phyloP scores from a whole-genome alignment of 2,113 vertebrate species.

The Bostrychus sinensis region DNA sequence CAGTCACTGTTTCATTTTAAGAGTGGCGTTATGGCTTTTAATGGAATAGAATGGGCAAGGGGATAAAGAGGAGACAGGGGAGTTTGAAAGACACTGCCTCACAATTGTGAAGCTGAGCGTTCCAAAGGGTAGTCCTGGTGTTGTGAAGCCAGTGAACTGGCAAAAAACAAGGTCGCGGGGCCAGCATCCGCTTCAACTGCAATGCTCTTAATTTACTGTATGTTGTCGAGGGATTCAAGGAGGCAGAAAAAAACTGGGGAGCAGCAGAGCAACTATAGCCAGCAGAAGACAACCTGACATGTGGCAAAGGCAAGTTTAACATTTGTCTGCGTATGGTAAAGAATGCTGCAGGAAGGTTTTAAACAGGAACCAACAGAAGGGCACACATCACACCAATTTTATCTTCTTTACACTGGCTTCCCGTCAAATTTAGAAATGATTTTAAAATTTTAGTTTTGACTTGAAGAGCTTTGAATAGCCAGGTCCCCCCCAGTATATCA shows the following conservation, averaged over 20 bases:
- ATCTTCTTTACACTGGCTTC: too few species aligned
- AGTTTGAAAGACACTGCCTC: slow-evolving; percentile 5
- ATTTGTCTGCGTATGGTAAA: too few species aligned
- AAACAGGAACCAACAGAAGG: too few species aligned
- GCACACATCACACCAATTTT: too few species aligned
- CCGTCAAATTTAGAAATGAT: too few species aligned
- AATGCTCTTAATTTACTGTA: slow-evolving; percentile 31
- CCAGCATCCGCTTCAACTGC: slow-evolving; percentile 15
- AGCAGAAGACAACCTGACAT: background rate
- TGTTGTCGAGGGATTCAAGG: slow-evolving; percentile 11
- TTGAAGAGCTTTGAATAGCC: too few species aligned
- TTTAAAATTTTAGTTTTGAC: too few species aligned
- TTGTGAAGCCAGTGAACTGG: slow-evolving; percentile 26
- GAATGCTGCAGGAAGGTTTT: too few species aligned
- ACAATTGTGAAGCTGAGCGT: slow-evolving; percentile 12
- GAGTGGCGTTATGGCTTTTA: slow-evolving; percentile 38
- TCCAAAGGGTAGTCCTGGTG: background rate
- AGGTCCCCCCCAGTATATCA: too few species aligned
- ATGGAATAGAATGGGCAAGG: slow-evolving; percentile 7
- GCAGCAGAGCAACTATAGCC: too few species aligned
- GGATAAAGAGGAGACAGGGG: slow-evolving; percentile 4
- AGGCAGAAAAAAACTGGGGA: background rate
- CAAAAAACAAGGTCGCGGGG: slow-evolving; percentile 31
- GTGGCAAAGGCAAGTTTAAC: background rate
- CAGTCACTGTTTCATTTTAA: slow-evolving; percentile 45